phyloP scores from a whole-genome alignment of 1,140 invertebrate species.

The Pseudoatta argentina region DNA sequence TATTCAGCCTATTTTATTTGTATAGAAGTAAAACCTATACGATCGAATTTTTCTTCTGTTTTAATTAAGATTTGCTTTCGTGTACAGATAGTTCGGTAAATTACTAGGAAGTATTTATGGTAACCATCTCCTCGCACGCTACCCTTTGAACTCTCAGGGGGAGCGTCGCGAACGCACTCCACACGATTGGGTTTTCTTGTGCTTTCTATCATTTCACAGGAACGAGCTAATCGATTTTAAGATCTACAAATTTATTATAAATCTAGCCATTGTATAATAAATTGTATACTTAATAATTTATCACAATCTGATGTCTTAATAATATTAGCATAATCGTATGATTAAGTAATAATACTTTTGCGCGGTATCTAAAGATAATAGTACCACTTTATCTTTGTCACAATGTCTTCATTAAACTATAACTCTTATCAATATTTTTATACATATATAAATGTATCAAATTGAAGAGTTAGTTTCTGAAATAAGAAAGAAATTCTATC shows the following conservation, averaged over 20 bases:
- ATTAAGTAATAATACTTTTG: constrained; percentile 7
- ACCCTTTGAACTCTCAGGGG: constrained; percentile 66
- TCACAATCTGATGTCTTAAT: background rate
- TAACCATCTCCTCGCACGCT: constrained; percentile 64
- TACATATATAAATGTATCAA: constrained; percentile 13
- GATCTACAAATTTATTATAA: background rate
- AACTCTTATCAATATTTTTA: constrained; percentile 1
- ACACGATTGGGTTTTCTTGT: constrained; percentile 49
- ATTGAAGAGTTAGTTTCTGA: background rate
- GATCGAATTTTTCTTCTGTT: background rate
- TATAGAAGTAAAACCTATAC: background rate
- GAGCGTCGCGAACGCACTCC: constrained; percentile 38
- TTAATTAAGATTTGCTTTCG: constrained; percentile 66
- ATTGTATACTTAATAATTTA: constrained; percentile 31
- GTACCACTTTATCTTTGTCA: background rate
- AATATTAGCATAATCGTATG: constrained; percentile 13
- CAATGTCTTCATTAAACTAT: background rate
- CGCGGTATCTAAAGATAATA: background rate
- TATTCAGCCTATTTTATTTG: background rate
- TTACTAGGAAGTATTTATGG: constrained; percentile 72
- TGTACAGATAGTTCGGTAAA: constrained; percentile 60
- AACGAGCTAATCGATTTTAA: constrained; percentile 24
- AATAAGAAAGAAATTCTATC: constrained; percentile 15
- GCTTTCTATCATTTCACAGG: constrained; percentile 16
- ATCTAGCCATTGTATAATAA: background rate